Percentiles rank a stretch among this genome's conserved stretches.
phyloP scores from a whole-genome alignment of 2,888 invertebrate species.

The Apotomis capreana region DNA sequence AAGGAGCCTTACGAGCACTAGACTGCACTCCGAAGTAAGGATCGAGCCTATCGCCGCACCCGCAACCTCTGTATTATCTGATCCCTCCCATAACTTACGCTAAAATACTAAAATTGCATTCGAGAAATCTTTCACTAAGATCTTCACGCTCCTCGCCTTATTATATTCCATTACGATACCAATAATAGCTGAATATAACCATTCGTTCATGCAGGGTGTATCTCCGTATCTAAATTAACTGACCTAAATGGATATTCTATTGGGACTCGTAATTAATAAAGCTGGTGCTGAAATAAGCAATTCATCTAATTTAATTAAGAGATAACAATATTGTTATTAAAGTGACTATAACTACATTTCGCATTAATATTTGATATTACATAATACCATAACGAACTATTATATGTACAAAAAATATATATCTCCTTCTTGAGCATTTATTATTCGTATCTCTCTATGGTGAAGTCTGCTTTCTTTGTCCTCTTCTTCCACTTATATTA shows the following conservation, averaged over 20 bases:
- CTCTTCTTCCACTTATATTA: too few species aligned
- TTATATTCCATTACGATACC: slow-evolving; percentile 80
- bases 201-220: slow-evolving; percentile 57
- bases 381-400: background rate
- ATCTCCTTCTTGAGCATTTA: too few species aligned
- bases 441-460: too few species aligned
- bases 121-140: slow-evolving; percentile 76
- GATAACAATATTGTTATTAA: slow-evolving; percentile 18
- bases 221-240: slow-evolving; percentile 65
- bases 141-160: slow-evolving; percentile 80
- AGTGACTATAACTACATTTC: background rate
- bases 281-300: slow-evolving; percentile 35
- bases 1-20: background rate
- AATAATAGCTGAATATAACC: slow-evolving; percentile 75
- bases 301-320: slow-evolving; percentile 29
- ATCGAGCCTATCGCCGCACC: slow-evolving; percentile 72
- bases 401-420: too few species aligned
- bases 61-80: slow-evolving; percentile 76
- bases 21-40: slow-evolving; percentile 52
- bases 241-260: slow-evolving; percentile 53
- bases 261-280: slow-evolving; percentile 52
- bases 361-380: background rate
- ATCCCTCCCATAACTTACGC: slow-evolving; percentile 79
- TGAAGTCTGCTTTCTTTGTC: too few species aligned
- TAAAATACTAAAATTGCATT: slow-evolving; percentile 81